Conservation (phyloP, 2,113 vertebrate species). For the Podocnemis expansa region DNA sequence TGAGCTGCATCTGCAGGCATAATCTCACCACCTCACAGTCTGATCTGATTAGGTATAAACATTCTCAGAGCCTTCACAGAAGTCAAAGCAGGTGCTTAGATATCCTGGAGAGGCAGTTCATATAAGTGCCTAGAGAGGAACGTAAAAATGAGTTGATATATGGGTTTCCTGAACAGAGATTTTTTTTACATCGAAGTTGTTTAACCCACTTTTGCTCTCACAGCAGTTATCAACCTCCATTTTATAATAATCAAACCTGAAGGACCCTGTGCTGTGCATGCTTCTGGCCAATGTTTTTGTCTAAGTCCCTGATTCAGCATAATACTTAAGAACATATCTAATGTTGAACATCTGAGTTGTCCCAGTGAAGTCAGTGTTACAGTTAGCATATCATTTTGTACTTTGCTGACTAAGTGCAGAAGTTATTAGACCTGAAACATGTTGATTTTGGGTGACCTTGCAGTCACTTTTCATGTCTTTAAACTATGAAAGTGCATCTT, state of each 20-base stretch:
- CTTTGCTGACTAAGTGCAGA: background rate
- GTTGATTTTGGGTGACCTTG: background rate
- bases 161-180: background rate
- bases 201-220: background rate
- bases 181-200: background rate
- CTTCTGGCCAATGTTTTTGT: background rate
- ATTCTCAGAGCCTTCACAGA: background rate
- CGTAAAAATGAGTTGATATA: background rate
- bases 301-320: conserved; percentile 8
- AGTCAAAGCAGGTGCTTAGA: background rate
- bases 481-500: background rate
- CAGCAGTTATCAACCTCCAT: background rate
- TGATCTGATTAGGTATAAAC: background rate
- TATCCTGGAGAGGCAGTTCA: background rate
- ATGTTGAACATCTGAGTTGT: background rate
- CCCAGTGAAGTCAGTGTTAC: background rate
- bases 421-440: background rate
- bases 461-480: background rate
- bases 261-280: background rate
- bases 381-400: background rate
- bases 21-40: background rate
- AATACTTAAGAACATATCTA: background rate
- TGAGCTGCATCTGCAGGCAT: background rate
- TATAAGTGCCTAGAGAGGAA: background rate
- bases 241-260: background rate